phyloP scores from a whole-genome alignment of 2,888 invertebrate species.

The Megamerina dolium region DNA sequence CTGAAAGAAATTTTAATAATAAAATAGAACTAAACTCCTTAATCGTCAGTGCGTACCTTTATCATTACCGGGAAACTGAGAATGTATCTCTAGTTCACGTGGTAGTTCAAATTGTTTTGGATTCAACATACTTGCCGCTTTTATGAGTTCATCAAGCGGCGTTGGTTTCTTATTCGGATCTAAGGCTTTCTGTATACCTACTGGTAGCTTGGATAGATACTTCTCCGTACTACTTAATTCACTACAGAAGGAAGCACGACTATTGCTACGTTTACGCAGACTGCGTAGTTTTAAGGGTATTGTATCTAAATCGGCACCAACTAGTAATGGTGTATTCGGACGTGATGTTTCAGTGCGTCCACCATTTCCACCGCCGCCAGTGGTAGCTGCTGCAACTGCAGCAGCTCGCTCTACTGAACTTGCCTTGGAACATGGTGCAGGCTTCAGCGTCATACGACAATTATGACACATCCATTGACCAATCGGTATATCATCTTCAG shows the following conservation, averaged over 20 bases:
- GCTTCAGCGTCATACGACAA: constrained; percentile 55
- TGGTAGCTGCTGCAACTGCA: constrained; percentile 10
- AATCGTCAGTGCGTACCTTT: constrained; percentile 59
- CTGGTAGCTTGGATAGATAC: constrained; percentile 35
- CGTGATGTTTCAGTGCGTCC: constrained; percentile 36
- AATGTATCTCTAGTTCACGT: constrained; percentile 67
- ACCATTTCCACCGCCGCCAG: too few species aligned
- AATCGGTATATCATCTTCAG: constrained; percentile 79
- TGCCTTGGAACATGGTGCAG: constrained; percentile 48
- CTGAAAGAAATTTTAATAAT: constrained; percentile 17
- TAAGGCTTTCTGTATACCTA: constrained; percentile 40
- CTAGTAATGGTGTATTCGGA: constrained; percentile 36
- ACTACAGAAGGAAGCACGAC: constrained; percentile 36
- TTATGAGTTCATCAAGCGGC: constrained; percentile 72
- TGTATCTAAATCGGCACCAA: constrained; percentile 31
- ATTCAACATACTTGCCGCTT: constrained; percentile 78
- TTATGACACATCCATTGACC: constrained; percentile 90
- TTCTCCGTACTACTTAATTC: constrained; percentile 43
- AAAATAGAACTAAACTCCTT: background rate
- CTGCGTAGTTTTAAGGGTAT: constrained; percentile 49
- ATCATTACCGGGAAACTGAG: constrained; percentile 75
- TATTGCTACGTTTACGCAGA: constrained; percentile 45
- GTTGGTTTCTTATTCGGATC: constrained; percentile 50
- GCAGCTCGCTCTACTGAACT: constrained; percentile 47
- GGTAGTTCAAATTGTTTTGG: constrained; percentile 88